Evolutionary conservation across 2,888 invertebrate genomes (phyloP).

Genomic region (Tupiocoris notatus): DNA sequence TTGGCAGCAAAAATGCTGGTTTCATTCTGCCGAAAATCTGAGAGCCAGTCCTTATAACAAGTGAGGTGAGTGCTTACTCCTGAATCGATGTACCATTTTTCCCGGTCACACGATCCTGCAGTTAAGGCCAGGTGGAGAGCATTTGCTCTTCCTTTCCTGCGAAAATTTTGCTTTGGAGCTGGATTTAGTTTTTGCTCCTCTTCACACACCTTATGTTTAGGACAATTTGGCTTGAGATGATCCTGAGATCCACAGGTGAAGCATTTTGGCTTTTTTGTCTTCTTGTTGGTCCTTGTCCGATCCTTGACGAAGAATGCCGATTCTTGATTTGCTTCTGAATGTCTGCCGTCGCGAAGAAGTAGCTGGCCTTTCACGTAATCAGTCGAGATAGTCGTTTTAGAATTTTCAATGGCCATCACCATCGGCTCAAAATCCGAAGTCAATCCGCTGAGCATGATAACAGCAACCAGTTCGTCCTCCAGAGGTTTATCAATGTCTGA

Average conservation of each 20-base stretch:
- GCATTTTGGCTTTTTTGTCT: neutral
- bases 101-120: neutral
- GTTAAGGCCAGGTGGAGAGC: neutral
- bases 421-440: neutral
- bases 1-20: neutral
- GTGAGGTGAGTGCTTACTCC: neutral
- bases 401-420: neutral
- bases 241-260: neutral
- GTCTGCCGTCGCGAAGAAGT: neutral
- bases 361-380: neutral
- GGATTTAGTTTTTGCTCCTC: neutral
- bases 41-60: neutral
- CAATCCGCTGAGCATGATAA: neutral
- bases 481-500: neutral
- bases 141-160: neutral
- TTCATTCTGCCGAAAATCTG: neutral
- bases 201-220: neutral
- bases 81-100: neutral
- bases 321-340: neutral
- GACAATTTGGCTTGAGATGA: neutral
- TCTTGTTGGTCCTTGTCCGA: neutral
- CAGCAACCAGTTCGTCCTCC: conserved; percentile 14
- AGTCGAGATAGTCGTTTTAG: neutral
- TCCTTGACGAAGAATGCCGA: neutral
- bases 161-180: neutral